Conservation (phyloP, 2,113 vertebrate species). For the Sclerurus mexicanus region DNA sequence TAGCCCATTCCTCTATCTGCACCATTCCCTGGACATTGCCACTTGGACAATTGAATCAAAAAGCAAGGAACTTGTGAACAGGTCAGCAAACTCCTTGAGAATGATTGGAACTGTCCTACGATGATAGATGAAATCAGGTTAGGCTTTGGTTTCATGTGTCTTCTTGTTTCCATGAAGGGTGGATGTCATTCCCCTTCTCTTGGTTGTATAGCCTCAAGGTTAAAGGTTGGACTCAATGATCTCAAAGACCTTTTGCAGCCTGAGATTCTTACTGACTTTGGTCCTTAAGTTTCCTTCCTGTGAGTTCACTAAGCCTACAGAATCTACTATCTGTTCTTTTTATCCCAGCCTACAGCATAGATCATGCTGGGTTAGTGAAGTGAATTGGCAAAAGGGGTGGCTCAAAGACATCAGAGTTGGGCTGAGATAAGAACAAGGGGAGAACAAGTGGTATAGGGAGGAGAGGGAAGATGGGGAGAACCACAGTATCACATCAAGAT, state of each 20-base stretch:
- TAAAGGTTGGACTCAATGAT: neutral
- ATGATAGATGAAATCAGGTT: neutral
- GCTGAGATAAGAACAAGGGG: neutral
- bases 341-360: neutral
- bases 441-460: fast-evolving
- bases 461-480: neutral
- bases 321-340: neutral
- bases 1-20: neutral
- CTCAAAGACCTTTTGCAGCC: neutral
- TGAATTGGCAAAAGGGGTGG: neutral
- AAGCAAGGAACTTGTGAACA: fast-evolving
- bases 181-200: neutral
- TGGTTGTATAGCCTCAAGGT: neutral
- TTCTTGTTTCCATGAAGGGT: neutral
- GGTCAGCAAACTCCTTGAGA: neutral
- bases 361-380: neutral
- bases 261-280: neutral
- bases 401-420: neutral
- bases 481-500: neutral
- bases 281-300: neutral
- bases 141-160: neutral
- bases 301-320: neutral
- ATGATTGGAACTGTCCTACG: neutral
- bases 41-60: neutral
- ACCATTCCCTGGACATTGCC: neutral